Conservation (phyloP, 2,113 vertebrate genomes). For the Scortum barcoo region DNA sequence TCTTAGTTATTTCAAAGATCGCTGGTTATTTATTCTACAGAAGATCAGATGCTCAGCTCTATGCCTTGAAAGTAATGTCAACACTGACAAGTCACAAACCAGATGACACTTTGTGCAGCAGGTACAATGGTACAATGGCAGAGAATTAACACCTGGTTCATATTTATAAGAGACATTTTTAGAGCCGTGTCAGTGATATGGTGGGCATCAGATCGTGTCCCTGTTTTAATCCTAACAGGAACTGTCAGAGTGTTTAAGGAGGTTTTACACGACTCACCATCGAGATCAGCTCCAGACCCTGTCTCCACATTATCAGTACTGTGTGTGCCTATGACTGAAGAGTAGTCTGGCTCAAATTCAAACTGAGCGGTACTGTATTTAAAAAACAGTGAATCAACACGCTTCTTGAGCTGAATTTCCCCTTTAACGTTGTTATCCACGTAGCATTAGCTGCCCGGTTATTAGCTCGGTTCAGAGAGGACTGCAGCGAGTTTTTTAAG, state of each 20-base stretch:
- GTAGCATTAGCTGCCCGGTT: conserved; percentile 61
- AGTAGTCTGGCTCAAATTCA: not conserved
- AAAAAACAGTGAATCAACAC: not conserved
- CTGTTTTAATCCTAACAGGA: not conserved
- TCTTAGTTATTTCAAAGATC: too few species aligned
- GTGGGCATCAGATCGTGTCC: not conserved
- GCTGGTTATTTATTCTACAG: too few species aligned
- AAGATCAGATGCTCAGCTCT: too few species aligned
- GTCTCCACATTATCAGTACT: not conserved
- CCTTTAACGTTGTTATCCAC: conserved; percentile 7
- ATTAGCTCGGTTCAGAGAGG: not conserved
- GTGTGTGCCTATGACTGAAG: not conserved
- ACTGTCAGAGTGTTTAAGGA: not conserved
- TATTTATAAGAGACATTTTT: not conserved
- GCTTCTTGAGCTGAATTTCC: not conserved
- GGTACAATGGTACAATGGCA: not conserved
- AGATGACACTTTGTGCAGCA: conserved; percentile 7
- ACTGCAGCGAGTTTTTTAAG: not conserved
- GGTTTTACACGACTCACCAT: conserved; percentile 17
- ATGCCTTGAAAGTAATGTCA: not conserved
- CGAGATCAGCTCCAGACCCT: conserved; percentile 1
- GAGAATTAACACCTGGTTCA: not conserved
- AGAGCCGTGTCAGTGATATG: not conserved
- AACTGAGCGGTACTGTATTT: not conserved
- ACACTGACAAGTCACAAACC: not conserved